Percentiles rank a stretch among this genome's conserved stretches.
Conservation (phyloP, 1,140 invertebrate genomes). For the Nymphalis io region DNA sequence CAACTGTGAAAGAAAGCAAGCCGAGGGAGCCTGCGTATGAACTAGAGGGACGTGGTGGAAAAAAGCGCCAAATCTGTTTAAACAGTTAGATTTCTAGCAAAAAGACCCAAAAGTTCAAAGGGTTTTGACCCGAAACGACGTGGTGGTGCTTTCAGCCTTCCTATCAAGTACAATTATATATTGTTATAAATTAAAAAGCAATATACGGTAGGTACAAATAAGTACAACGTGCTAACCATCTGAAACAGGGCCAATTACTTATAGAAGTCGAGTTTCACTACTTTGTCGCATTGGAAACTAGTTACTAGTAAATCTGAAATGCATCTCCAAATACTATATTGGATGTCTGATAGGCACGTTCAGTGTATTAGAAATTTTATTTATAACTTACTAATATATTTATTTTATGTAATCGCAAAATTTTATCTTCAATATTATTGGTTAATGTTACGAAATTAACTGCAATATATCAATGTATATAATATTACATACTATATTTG, state of each 20-base stretch:
- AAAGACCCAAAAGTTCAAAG: too few relatives aligned
- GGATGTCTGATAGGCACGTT: conserved; percentile 10
- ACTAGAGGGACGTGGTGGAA: too few relatives aligned
- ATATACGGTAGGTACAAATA: neutral
- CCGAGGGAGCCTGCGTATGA: too few relatives aligned
- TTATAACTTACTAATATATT: neutral
- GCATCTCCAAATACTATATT: conserved; percentile 19
- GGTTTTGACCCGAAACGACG: too few relatives aligned
- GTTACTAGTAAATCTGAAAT: conserved; percentile 13
- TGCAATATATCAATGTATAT: neutral
- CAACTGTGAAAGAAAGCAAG: too few relatives aligned
- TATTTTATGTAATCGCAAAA: neutral
- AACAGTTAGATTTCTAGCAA: too few relatives aligned
- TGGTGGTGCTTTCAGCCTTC: too few relatives aligned
- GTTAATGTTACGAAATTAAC: neutral
- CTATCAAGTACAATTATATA: neutral
- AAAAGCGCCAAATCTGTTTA: too few relatives aligned
- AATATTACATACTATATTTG: too few relatives aligned
- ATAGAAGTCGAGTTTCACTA: conserved; percentile 2
- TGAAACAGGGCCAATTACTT: conserved; percentile 9
- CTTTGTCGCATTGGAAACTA: conserved; percentile 13
- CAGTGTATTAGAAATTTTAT: conserved; percentile 12
- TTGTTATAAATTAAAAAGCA: neutral
- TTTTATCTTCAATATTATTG: neutral
- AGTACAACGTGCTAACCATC: neutral